Evolutionary conservation across 2,113 vertebrate species (phyloP), one percentile per base, ranked within the genome.

Genomic region (Dendropsophus ebraccatus): DNA sequence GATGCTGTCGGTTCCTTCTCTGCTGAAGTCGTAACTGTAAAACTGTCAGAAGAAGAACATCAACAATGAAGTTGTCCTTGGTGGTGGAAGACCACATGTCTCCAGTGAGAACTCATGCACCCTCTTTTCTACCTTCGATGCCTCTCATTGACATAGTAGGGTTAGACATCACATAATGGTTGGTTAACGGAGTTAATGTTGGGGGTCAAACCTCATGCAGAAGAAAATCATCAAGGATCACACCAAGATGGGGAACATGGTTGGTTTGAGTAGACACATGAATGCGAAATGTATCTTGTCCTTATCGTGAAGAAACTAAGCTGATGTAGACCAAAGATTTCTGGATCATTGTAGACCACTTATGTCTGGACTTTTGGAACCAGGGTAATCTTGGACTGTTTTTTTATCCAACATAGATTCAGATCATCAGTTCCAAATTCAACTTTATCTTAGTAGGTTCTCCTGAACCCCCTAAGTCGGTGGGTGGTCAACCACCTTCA

Each of bases 1-100:
- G 95, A 91, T 98, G 96, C 91, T 99, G 97, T 89, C 97, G 94
- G 87, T 96, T 97, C 93, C 96, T 96, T 91, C 97, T 96, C 94
- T 99, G 98, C 92, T 99, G 98, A 91, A 99, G 97, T 91, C 97
- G 96, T 90, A 99, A 94, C 97, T 99, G 98, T 89, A 99, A 95
- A 93, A 99, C 98, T 99, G 93, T 41, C 88, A 92, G 88, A 91
- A 84, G 92, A 84, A 90, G 23, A 80, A 65, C 0, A 82, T 91
- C 88, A 93, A 88, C 72, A 83, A 58, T 49, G 77, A 62, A 62
- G 50, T 13, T 17, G 47, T 49, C 84, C 77, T 52, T 28, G 47
- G 21, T 50, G 6, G 21, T 19, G 10, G 11, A 28, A 19, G 70
- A 60, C 12, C 35, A 58, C 4, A 47, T 32, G 65, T 52, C 62